Evolutionary conservation across 2,888 invertebrate species (phyloP).

Genomic region (Stenodera caucasica): DNA sequence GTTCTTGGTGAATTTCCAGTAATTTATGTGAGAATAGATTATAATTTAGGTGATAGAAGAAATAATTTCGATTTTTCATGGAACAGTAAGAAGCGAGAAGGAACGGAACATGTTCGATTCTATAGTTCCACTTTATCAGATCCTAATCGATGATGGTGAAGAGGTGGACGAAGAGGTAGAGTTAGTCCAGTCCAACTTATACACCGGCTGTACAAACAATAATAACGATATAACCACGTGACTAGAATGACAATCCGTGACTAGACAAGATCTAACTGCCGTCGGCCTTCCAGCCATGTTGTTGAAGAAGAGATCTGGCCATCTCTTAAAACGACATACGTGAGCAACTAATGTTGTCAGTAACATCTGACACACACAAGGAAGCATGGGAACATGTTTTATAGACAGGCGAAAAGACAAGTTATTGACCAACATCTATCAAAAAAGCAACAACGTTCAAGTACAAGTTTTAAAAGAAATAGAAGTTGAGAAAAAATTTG

Average conservation of each 20-base stretch:
- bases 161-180: not conserved
- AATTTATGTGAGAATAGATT: no score
- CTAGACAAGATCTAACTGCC: constrained; percentile 43
- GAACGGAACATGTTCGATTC: not conserved
- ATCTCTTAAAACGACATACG: constrained; percentile 33
- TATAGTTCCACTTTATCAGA: constrained; percentile 7
- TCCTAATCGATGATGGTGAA: constrained; percentile 17
- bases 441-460: constrained; percentile 14
- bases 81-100: not conserved
- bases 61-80: not conserved
- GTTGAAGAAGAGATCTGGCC: constrained; percentile 39
- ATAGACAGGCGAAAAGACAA: constrained; percentile 9
- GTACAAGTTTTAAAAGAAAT: no score
- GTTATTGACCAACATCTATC: constrained; percentile 30
- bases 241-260: constrained; percentile 46
- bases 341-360: constrained; percentile 31
- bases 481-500: not conserved
- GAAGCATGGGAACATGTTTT: constrained; percentile 25
- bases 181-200: not conserved
- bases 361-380: constrained; percentile 16
- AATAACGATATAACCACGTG: constrained; percentile 47
- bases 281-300: constrained; percentile 31
- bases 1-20: no score
- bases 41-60: no score
- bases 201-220: constrained; percentile 35